A percentile compares a stretch with the other conserved stretches of the same genome.
phyloP scores from a whole-genome alignment of 2,113 vertebrate genomes.

The Peucedramus taeniatus region DNA sequence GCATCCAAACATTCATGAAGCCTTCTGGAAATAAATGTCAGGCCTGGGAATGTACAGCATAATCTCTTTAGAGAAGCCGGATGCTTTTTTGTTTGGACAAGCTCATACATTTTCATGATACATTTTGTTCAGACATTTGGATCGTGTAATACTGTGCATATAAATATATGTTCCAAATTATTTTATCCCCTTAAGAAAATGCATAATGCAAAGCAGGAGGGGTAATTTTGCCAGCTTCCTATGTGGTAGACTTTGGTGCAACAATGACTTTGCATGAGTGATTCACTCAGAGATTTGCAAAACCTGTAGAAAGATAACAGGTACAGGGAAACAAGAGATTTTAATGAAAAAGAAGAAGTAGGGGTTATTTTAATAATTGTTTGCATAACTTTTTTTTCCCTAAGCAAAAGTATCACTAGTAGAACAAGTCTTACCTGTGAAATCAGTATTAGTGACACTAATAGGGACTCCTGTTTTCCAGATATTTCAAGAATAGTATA shows the following conservation, averaged over 20 bases:
- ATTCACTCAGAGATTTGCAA: background rate
- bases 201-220: background rate
- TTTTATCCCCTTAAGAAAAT: background rate
- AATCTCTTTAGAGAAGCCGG: background rate
- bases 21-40: background rate
- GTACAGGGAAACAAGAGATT: background rate
- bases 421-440: background rate
- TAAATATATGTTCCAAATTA: background rate
- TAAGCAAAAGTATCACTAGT: background rate
- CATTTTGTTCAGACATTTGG: background rate
- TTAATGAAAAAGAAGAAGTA: background rate
- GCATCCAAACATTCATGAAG: background rate
- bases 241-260: background rate
- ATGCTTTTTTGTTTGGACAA: background rate
- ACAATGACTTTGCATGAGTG: background rate
- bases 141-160: background rate
- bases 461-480: background rate
- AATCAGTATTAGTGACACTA: background rate
- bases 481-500: background rate
- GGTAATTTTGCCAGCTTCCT: background rate
- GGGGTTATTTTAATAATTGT: background rate
- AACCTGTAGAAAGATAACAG: background rate
- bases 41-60: background rate
- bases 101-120: background rate
- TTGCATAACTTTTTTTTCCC: background rate